phyloP scores from a whole-genome alignment of 2,888 invertebrate genomes.

The Stegana nigrithorax region DNA sequence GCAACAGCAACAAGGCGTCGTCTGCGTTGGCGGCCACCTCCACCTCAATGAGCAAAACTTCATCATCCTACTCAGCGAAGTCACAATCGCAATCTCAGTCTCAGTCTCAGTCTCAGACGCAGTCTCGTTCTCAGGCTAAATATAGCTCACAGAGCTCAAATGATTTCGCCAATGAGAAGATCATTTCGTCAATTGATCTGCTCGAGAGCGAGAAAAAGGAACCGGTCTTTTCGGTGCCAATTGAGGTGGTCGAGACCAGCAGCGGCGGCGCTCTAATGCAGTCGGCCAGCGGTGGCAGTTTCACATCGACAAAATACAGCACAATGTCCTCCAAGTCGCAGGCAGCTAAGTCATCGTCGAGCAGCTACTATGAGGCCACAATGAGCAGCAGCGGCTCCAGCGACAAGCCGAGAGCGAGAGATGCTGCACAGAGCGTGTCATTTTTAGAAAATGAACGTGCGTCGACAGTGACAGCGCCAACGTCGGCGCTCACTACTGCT shows the following conservation, averaged over 20 bases:
- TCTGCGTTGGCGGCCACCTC: constrained; percentile 27
- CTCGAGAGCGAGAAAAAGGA: constrained; percentile 60
- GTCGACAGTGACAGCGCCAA: no score
- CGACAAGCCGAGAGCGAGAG: constrained; percentile 52
- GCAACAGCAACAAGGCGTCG: background rate
- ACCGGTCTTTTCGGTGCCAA: constrained; percentile 63
- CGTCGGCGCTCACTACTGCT: no score
- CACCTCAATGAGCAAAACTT: constrained; percentile 13
- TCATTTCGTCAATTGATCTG: constrained; percentile 62
- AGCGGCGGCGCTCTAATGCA: constrained; percentile 24
- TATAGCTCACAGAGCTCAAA: constrained; percentile 43
- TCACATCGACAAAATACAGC: constrained; percentile 47
- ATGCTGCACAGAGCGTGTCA: constrained; percentile 23
- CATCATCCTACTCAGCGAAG: constrained; percentile 41
- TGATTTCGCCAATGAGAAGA: constrained; percentile 54
- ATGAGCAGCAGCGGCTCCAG: constrained; percentile 42
- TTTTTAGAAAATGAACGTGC: constrained; percentile 14
- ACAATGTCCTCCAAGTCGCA: constrained; percentile 36
- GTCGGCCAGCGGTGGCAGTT: constrained; percentile 44
- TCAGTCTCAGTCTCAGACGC: no score
- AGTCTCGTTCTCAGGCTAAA: no score
- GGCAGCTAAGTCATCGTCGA: constrained; percentile 39
- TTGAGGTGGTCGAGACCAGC: constrained; percentile 58
- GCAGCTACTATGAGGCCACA: constrained; percentile 48
- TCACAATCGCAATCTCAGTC: constrained; percentile 39